Conservation (phyloP, 2,888 invertebrate genomes). For the Allacma fusca region DNA sequence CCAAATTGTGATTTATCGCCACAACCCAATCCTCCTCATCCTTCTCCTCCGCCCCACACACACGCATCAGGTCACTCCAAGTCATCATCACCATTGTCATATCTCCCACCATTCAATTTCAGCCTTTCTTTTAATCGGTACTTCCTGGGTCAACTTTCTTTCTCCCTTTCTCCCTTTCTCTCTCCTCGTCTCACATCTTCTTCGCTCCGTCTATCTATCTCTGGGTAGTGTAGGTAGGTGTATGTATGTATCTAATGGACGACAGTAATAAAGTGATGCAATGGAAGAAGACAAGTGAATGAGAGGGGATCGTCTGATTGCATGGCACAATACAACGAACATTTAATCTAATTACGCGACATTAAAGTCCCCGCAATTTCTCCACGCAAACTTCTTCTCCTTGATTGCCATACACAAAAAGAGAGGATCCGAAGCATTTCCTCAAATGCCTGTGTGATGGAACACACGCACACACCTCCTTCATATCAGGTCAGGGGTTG, state of each 20-base stretch:
- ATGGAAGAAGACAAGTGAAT: no score
- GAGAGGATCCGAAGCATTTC: neutral
- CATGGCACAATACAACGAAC: neutral
- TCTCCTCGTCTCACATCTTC: no score
- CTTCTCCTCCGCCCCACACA: neutral
- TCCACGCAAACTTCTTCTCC: neutral
- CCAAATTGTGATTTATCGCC: slow-evolving; percentile 62
- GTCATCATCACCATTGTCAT: no score
- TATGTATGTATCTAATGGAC: no score
- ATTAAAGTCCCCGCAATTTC: neutral
- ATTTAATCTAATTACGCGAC: neutral
- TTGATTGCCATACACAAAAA: no score
- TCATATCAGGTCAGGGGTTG: no score
- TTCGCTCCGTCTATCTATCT: no score
- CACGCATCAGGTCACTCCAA: neutral
- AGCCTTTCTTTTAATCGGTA: slow-evolving; percentile 4
- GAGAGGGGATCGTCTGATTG: no score
- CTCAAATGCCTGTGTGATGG: neutral
- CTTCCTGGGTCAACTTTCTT: neutral
- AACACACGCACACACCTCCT: no score
- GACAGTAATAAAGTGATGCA: no score
- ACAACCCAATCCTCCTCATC: neutral
- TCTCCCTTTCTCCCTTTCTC: no score
- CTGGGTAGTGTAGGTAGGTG: no score
- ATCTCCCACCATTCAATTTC: neutral